Conservation (phyloP, 1,140 invertebrate genomes). For the Delia radicum region DNA sequence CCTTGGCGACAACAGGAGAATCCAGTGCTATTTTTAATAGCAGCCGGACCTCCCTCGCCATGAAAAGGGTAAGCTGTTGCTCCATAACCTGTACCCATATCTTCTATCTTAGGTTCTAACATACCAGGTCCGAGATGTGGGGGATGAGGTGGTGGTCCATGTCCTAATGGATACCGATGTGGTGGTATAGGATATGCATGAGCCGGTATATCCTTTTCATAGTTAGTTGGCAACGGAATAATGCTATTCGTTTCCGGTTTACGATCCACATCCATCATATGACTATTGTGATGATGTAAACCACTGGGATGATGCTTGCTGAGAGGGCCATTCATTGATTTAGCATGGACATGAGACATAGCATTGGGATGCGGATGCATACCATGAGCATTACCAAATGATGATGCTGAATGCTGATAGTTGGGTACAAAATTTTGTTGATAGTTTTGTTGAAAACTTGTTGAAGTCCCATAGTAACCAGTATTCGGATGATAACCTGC, state of each 20-base stretch:
- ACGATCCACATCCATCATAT: conserved; percentile 46
- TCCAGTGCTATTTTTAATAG: conserved; percentile 59
- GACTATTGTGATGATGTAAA: conserved; percentile 36
- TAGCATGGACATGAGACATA: conserved; percentile 11
- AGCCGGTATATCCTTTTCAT: conserved; percentile 54
- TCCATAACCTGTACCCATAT: conserved; percentile 43
- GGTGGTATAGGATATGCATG: conserved; percentile 55
- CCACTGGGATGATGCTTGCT: conserved; percentile 21
- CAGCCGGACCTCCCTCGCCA: conserved; percentile 67
- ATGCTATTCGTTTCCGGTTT: conserved; percentile 52
- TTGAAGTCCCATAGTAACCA: conserved; percentile 40
- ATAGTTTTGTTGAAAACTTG: conserved; percentile 51
- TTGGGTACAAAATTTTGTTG: conserved; percentile 52
- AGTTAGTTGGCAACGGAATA: conserved; percentile 53
- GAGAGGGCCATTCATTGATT: conserved; percentile 34
- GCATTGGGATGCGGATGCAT: conserved; percentile 34
- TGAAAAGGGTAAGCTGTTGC: conserved; percentile 60
- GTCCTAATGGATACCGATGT: conserved; percentile 47
- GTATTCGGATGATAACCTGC: conserved; percentile 49
- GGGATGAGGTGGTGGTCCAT: conserved; percentile 30
- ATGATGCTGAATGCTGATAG: conserved; percentile 40
- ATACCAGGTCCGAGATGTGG: conserved; percentile 38
- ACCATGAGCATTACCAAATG: conserved; percentile 34
- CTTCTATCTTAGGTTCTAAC: conserved; percentile 50
- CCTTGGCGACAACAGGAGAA: conserved; percentile 72